These are phyloP conservation scores for Centroberyx gerrardi DNA, from an alignment of 2,797 vertebrate species.

Conservation along the genomic window DNA sequence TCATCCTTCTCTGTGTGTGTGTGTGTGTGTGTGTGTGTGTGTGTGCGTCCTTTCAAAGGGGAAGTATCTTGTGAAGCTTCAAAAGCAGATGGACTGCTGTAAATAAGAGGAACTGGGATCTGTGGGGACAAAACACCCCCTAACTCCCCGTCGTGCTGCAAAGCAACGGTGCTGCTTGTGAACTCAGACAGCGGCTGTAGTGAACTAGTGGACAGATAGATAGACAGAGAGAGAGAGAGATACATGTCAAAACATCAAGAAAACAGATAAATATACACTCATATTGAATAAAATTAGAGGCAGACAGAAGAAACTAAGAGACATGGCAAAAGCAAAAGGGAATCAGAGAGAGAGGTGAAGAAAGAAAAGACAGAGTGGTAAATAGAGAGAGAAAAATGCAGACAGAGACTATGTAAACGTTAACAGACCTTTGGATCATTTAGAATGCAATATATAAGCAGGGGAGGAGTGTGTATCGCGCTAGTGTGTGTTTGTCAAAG, in stretches of 20 bases:
- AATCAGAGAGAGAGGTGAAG: too few species aligned
- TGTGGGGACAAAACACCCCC: conserved; percentile 39
- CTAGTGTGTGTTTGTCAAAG: neutral
- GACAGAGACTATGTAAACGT: too few species aligned
- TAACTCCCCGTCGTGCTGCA: conserved; percentile 20
- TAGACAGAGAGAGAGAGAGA: neutral
- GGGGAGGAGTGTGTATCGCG: neutral
- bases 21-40: conserved; percentile 5
- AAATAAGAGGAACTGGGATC: conserved; percentile 38
- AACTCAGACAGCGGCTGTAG: conserved; percentile 3
- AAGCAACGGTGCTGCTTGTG: conserved; percentile 18
- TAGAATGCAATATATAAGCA: neutral
- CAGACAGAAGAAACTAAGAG: too few species aligned
- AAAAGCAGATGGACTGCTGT: conserved; percentile 48
- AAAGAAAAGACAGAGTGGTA: too few species aligned
- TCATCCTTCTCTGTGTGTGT: too few species aligned
- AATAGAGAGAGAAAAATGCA: too few species aligned
- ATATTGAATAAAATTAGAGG: too few species aligned
- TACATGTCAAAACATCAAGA: too few species aligned
- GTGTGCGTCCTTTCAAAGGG: conserved; percentile 40
- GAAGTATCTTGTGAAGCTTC: conserved; percentile 60
- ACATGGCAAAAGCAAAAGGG: too few species aligned
- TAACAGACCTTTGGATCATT: neutral
- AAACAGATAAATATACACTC: too few species aligned
- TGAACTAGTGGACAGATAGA: neutral